Evolutionary conservation across 2,888 invertebrate species (phyloP).

Genomic region (Antheraea yamamai): DNA sequence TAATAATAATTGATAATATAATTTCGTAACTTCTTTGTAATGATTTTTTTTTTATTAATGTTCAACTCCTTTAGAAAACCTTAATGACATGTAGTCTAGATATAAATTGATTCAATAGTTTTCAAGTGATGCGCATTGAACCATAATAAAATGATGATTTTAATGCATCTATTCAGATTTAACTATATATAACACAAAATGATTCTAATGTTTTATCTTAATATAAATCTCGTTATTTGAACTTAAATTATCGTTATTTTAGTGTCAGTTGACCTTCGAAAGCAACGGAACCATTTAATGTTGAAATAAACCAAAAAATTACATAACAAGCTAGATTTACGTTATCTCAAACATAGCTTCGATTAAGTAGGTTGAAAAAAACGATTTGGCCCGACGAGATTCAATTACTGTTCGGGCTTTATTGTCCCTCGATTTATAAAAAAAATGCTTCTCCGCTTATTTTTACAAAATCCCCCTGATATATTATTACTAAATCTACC

Average conservation of each 20-base stretch:
- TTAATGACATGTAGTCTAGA: no score
- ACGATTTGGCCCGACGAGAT: conserved; percentile 17
- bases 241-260: background rate
- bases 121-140: no score
- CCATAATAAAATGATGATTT: no score
- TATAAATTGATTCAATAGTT: no score
- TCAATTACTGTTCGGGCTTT: conserved; percentile 21
- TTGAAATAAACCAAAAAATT: background rate
- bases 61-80: no score
- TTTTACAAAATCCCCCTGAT: conserved; percentile 11
- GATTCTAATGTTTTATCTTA: no score
- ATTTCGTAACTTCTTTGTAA: no score
- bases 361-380: conserved; percentile 10
- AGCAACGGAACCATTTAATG: background rate
- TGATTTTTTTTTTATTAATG: no score
- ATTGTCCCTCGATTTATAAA: conserved; percentile 15
- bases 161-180: no score
- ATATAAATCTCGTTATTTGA: background rate
- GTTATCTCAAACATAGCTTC: conserved; percentile 18
- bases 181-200: no score
- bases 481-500: background rate
- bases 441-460: conserved; percentile 12
- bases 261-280: background rate
- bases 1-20: no score
- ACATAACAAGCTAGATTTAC: background rate